A percentile compares a stretch with the other conserved stretches of the same genome.
Conservation (phyloP, 2,797 vertebrate species). For the Microctenopoma lineatum region DNA sequence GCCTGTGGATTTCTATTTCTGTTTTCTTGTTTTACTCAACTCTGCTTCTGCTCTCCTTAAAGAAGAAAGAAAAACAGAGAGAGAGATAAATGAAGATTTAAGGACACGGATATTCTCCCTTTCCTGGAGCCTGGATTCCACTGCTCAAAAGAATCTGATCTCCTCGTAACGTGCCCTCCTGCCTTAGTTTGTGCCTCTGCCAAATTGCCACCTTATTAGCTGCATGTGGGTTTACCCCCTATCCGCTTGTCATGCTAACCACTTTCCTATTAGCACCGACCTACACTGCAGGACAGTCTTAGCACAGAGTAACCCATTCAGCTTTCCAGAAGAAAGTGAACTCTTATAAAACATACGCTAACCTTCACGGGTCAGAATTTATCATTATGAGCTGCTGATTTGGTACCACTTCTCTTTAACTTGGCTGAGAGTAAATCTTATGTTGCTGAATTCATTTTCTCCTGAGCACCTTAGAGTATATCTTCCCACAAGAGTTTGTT, state of each 20-base stretch:
- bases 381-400: constrained; percentile 29
- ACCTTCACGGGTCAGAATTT: constrained; percentile 22
- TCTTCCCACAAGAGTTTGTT: constrained; percentile 27
- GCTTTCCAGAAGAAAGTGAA: not conserved
- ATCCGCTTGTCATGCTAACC: not conserved
- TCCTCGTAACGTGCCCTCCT: constrained; percentile 45
- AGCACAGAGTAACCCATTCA: not conserved
- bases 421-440: constrained; percentile 32
- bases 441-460: constrained; percentile 57
- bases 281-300: not conserved
- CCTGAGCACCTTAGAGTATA: constrained; percentile 29
- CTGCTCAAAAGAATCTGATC: constrained; percentile 55
- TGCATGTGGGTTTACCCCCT: constrained; percentile 24
- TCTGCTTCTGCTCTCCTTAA: constrained; percentile 4
- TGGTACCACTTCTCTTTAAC: constrained; percentile 33
- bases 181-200: constrained; percentile 42
- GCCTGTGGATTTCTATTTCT: constrained; percentile 16
- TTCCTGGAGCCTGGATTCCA: constrained; percentile 42
- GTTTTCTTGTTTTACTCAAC: constrained; percentile 1
- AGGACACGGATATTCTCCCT: constrained; percentile 36
- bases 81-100: constrained; percentile 32
- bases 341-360: not conserved
- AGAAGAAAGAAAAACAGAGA: not conserved
- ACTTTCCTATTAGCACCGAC: not conserved
- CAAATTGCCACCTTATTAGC: constrained; percentile 62